These are phyloP conservation scores for Meteorus cinctellus DNA, from an alignment of 2,888 invertebrate genomes.

Conservation along the genomic window DNA sequence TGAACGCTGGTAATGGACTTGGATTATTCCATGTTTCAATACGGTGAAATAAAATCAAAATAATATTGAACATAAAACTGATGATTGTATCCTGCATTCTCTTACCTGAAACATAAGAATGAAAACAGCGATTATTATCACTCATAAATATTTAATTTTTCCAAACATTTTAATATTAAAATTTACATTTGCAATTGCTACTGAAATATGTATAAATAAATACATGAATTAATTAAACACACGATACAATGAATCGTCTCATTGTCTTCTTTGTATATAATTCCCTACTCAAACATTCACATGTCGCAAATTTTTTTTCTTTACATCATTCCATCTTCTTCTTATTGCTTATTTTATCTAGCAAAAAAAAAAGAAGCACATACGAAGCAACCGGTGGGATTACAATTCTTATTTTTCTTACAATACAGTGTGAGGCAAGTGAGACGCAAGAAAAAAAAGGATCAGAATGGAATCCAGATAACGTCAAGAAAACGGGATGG, in stretches of 20 bases:
- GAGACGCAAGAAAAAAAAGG: neutral
- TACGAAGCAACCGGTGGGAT: slow-evolving; percentile 23
- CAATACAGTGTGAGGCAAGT: neutral
- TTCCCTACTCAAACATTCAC: too few relatives aligned
- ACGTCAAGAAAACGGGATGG: slow-evolving; percentile 31
- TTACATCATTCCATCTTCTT: neutral
- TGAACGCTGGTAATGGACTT: neutral
- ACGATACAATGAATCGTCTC: too few relatives aligned
- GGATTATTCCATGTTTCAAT: neutral
- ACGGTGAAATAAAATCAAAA: neutral
- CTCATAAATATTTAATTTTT: too few relatives aligned
- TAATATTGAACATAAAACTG: neutral
- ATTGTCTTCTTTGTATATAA: too few relatives aligned
- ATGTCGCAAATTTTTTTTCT: neutral
- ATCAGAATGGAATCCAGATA: slow-evolving; percentile 26
- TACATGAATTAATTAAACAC: too few relatives aligned
- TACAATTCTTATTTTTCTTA: slow-evolving; percentile 13
- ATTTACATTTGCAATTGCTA: too few relatives aligned
- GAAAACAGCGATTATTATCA: slow-evolving; percentile 29
- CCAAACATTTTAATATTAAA: too few relatives aligned
- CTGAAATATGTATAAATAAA: too few relatives aligned
- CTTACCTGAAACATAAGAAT: slow-evolving; percentile 53
- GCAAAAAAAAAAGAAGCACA: neutral
- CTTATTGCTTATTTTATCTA: neutral
- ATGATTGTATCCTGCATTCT: slow-evolving; percentile 12